Evolutionary conservation across 2,888 invertebrate species (phyloP), one percentile per base, ranked within the genome.

Genomic region (Hesperia comma): DNA sequence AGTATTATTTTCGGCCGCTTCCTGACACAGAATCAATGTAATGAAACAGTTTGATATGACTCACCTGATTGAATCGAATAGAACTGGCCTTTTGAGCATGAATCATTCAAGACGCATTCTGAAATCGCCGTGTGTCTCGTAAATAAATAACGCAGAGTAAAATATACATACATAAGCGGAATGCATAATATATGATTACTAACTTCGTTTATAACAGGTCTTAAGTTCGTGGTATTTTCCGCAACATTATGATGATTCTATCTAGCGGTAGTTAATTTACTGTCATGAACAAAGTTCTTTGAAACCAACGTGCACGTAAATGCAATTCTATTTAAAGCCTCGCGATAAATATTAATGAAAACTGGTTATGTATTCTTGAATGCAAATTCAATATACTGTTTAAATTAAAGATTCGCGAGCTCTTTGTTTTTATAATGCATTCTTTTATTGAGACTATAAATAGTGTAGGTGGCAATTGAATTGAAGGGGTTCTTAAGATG

Each of bases 61-160:
- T 76, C 74, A 75, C 67, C 21, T 32, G 49, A 57, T 67, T 68
- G 41, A 53, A 66, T 53, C 67, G 67, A 70, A 64, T 69, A 68
- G 60, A 69, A 70, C 68, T 66, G 43, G 66, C 55, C 66, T 63
- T 70, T 64, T 62, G 46, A 62, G 61, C 56, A 60, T 76, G 72
- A 72, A 69, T 73, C 74, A 74, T 73, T 72, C 70, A 37, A 17
- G 40, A 57, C 72, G 71, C 67, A 72, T 71, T 68, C 70, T 61
- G 58, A 56, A 66, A 56, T 37, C 33, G 26, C 63, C 56, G 15
- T 51, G 41, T 55, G 57, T 26, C 37, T 56, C 46, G 63, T 56
- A 57, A 63, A 51, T 63, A 63, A 51, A 49, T 51, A 51, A 51
- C 58, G 26, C 51, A 51, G 26, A 17, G 49, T 63, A 63, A 56